Percentiles rank a stretch among this genome's conserved stretches.
Conservation (phyloP, 1,140 invertebrate species). For the Stegodyphus dumicola region DNA sequence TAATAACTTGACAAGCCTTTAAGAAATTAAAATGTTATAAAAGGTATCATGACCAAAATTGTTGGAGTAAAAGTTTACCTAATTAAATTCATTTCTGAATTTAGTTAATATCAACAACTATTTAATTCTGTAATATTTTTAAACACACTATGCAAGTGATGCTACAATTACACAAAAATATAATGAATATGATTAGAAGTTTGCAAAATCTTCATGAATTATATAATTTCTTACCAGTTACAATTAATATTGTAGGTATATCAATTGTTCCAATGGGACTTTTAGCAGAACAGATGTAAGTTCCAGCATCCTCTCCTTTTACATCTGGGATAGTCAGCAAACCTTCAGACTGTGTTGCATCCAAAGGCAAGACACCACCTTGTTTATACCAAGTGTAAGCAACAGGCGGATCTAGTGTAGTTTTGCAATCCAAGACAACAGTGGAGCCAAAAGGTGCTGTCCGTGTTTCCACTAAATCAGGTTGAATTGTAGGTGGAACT, state of each 20-base stretch:
- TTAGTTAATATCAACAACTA: no score
- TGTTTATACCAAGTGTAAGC: slow-evolving; percentile 73
- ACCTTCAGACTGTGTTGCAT: slow-evolving; percentile 65
- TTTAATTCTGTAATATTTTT: neutral
- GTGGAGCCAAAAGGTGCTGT: slow-evolving; percentile 73
- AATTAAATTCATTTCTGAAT: no score
- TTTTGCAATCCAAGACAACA: slow-evolving; percentile 75
- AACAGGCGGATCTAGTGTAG: slow-evolving; percentile 73
- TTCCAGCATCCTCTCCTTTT: slow-evolving; percentile 84
- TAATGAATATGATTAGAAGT: no score
- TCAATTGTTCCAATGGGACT: slow-evolving; percentile 72
- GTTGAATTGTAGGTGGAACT: slow-evolving; percentile 62
- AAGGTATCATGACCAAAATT: no score
- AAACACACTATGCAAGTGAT: no score
- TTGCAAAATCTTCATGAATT: no score
- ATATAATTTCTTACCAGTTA: slow-evolving; percentile 63
- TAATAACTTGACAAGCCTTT: no score
- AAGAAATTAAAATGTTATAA: no score
- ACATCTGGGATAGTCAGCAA: slow-evolving; percentile 71
- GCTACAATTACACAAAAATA: no score
- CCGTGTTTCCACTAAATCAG: slow-evolving; percentile 71
- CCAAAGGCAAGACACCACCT: slow-evolving; percentile 60
- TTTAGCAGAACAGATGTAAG: slow-evolving; percentile 84
- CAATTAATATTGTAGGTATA: slow-evolving; percentile 76
- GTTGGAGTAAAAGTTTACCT: no score